These are phyloP conservation scores for Hippocampus kuda DNA, from an alignment of 2,797 vertebrate species.

Conservation along the genomic window DNA sequence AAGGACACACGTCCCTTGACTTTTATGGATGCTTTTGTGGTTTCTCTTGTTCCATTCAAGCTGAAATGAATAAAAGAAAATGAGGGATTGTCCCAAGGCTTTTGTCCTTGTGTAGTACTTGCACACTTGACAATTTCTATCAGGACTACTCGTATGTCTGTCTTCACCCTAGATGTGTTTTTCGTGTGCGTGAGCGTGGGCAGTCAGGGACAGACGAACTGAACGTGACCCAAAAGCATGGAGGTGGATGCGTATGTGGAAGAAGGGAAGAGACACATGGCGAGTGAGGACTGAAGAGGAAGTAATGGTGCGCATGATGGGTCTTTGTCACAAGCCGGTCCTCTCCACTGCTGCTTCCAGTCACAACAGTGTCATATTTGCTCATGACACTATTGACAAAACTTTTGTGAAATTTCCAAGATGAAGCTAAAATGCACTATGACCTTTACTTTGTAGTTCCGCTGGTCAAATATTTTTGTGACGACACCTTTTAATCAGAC, in stretches of 20 bases:
- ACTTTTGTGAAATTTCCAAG: too few species aligned
- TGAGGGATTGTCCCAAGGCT: neutral
- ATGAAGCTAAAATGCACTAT: too few species aligned
- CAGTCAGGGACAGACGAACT: neutral
- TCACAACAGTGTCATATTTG: neutral
- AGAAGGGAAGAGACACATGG: neutral
- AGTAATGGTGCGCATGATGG: conserved; percentile 51
- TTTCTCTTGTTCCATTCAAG: conserved; percentile 1
- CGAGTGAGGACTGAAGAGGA: conserved; percentile 16
- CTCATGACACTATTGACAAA: too few species aligned
- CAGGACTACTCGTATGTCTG: neutral
- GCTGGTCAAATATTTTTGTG: too few species aligned
- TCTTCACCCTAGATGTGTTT: conserved; percentile 19
- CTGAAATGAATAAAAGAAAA: conserved; percentile 1
- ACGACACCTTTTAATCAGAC: too few species aligned
- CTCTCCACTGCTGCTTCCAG: neutral
- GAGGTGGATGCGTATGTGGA: conserved; percentile 1
- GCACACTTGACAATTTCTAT: neutral
- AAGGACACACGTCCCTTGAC: conserved; percentile 49
- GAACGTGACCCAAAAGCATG: conserved; percentile 28
- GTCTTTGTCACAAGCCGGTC: conserved; percentile 25
- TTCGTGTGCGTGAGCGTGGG: conserved; percentile 1
- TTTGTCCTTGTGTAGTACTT: neutral
- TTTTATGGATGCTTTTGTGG: conserved; percentile 12
- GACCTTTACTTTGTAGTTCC: too few species aligned